A percentile compares a stretch with the other conserved stretches of the same genome.
Evolutionary conservation across 2,797 vertebrate genomes (phyloP).

Genomic region (Muscicapa striata): DNA sequence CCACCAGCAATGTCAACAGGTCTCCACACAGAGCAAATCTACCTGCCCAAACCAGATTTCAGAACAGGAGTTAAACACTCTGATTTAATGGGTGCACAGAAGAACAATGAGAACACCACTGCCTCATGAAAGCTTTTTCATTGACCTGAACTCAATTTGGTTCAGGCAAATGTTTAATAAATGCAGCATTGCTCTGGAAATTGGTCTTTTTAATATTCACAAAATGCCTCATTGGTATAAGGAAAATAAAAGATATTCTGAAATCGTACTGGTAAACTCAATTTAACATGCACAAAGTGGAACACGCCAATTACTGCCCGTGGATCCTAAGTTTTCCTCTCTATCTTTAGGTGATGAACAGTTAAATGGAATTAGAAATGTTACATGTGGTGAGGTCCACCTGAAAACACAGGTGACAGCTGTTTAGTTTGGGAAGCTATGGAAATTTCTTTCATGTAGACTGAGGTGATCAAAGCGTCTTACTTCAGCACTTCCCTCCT

Average conservation of each 20-base stretch:
- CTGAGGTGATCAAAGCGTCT: neutral
- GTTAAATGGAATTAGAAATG: neutral
- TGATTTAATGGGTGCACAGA: neutral
- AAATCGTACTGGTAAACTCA: neutral
- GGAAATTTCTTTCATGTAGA: neutral
- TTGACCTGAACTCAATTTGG: neutral
- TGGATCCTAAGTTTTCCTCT: rapidly evolving
- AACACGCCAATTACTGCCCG: neutral
- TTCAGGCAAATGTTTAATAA: constrained; percentile 11
- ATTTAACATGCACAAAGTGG: neutral
- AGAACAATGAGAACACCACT: neutral
- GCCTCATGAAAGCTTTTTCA: neutral
- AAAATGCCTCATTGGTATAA: neutral
- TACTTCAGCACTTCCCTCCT: neutral
- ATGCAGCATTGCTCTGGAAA: neutral
- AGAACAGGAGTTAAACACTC: neutral
- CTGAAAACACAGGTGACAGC: neutral
- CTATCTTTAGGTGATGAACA: neutral
- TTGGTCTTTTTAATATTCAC: neutral
- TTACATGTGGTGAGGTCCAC: neutral
- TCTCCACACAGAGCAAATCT: neutral
- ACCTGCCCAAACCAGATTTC: neutral
- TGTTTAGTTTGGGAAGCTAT: neutral
- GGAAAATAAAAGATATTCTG: neutral
- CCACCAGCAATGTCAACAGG: neutral